A percentile compares a stretch with the other conserved stretches of the same genome.
Conservation (phyloP, 2,113 vertebrate genomes). For the Cyanoramphus novaezelandiae region DNA sequence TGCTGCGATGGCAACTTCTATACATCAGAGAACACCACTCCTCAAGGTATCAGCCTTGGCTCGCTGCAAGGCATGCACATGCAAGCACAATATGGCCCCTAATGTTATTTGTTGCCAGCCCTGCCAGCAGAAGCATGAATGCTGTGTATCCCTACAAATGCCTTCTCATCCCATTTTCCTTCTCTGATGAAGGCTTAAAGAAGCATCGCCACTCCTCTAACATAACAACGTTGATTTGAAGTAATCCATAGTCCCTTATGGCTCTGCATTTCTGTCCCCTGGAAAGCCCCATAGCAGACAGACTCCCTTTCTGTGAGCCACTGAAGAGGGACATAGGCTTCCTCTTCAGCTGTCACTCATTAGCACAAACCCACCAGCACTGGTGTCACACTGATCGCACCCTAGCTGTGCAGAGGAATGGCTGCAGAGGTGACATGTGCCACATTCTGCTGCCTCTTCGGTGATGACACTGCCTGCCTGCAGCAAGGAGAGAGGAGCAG, state of each 20-base stretch:
- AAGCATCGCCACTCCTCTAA: background rate
- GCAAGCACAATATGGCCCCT: rapidly evolving
- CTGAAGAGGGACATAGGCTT: rapidly evolving
- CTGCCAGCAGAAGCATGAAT: background rate
- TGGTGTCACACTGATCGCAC: rapidly evolving
- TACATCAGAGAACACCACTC: background rate
- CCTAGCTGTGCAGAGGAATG: background rate
- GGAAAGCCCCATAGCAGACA: rapidly evolving
- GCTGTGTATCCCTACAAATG: background rate
- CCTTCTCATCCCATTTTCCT: background rate
- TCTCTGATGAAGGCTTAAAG: background rate
- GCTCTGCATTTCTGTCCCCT: background rate
- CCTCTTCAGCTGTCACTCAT: background rate
- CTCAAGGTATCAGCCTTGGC: rapidly evolving
- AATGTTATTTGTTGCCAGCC: too few species aligned
- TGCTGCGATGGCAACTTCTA: rapidly evolving
- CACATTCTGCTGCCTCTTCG: rapidly evolving
- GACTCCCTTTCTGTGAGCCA: background rate
- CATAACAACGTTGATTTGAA: rapidly evolving
- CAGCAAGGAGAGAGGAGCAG: background rate
- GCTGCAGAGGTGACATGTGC: background rate
- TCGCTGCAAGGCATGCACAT: background rate
- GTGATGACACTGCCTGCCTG: rapidly evolving
- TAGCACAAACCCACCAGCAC: background rate
- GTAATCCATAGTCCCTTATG: rapidly evolving